Percentiles rank a stretch among this genome's conserved stretches.
Evolutionary conservation across 2,113 vertebrate genomes (phyloP).

Genomic region (Bucco capensis): DNA sequence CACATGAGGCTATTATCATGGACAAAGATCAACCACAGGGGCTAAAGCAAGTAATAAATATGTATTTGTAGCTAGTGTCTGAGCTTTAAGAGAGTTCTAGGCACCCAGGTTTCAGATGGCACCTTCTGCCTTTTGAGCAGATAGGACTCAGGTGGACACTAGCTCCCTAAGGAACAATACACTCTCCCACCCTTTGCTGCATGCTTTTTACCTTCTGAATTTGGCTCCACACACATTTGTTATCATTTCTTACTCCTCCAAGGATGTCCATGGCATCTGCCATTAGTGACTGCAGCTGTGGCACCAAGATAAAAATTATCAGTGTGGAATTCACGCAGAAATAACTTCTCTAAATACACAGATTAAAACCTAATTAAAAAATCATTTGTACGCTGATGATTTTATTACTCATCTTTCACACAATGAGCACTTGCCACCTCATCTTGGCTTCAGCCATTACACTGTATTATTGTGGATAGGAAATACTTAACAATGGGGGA

Average conservation of each 20-base stretch:
- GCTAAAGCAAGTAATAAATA: background rate
- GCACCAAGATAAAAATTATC: slow-evolving; percentile 83
- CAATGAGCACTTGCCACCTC: slow-evolving; percentile 69
- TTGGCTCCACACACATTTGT: slow-evolving; percentile 78
- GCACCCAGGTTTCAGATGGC: background rate
- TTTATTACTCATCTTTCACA: slow-evolving; percentile 83
- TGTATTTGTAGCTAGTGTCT: background rate
- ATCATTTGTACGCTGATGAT: slow-evolving; percentile 86
- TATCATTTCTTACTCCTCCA: slow-evolving; percentile 72
- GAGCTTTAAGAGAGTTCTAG: background rate
- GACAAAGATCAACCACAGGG: background rate
- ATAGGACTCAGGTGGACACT: slow-evolving; percentile 18
- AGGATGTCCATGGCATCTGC: slow-evolving; percentile 83
- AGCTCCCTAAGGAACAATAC: slow-evolving; percentile 21
- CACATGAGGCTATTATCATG: background rate
- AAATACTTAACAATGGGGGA: slow-evolving; percentile 55
- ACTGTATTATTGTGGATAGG: slow-evolving; percentile 52
- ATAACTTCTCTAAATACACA: slow-evolving; percentile 85
- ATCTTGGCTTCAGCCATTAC: slow-evolving; percentile 62
- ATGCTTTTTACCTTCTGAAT: slow-evolving; percentile 76
- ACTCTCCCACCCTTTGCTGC: slow-evolving; percentile 15
- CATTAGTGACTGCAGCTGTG: slow-evolving; percentile 86
- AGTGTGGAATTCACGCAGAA: slow-evolving; percentile 78
- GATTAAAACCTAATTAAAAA: slow-evolving; percentile 91
- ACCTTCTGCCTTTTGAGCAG: slow-evolving; percentile 20